Evolutionary conservation across 2,113 vertebrate species (phyloP).

Genomic region (Passerina amoena): DNA sequence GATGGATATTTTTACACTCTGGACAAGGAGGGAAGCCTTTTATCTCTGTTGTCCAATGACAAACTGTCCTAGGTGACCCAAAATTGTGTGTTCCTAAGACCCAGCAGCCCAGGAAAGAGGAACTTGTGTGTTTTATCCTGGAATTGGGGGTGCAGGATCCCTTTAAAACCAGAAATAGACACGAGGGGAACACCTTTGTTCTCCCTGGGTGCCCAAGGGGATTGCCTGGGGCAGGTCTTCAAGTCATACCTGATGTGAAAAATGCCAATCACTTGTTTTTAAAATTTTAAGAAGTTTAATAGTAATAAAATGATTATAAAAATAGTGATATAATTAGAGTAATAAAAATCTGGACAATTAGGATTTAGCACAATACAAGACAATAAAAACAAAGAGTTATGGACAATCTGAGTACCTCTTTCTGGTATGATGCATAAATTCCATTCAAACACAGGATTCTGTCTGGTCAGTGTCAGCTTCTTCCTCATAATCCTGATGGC

Average conservation of each 20-base stretch:
- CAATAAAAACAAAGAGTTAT: no score
- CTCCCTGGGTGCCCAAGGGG: neutral
- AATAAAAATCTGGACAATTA: no score
- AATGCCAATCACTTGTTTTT: no score
- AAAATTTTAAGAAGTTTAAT: no score
- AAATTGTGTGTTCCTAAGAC: neutral
- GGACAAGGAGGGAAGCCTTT: neutral
- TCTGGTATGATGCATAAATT: no score
- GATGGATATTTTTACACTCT: neutral
- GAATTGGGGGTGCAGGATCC: neutral
- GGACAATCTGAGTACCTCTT: no score
- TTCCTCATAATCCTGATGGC: no score
- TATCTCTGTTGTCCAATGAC: fast-evolving
- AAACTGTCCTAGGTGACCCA: neutral
- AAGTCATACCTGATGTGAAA: fast-evolving
- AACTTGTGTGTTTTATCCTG: neutral
- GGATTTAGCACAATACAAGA: no score
- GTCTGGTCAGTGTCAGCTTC: no score
- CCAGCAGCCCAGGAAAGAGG: neutral
- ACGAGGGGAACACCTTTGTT: fast-evolving
- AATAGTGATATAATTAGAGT: no score
- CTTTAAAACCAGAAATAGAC: fast-evolving
- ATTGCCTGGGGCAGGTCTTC: neutral
- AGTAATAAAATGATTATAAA: no score
- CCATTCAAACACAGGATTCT: no score